Evolutionary conservation across 2,797 vertebrate species (phyloP), one percentile per base, ranked within the genome.

Genomic region (Bradypodion pumilum): DNA sequence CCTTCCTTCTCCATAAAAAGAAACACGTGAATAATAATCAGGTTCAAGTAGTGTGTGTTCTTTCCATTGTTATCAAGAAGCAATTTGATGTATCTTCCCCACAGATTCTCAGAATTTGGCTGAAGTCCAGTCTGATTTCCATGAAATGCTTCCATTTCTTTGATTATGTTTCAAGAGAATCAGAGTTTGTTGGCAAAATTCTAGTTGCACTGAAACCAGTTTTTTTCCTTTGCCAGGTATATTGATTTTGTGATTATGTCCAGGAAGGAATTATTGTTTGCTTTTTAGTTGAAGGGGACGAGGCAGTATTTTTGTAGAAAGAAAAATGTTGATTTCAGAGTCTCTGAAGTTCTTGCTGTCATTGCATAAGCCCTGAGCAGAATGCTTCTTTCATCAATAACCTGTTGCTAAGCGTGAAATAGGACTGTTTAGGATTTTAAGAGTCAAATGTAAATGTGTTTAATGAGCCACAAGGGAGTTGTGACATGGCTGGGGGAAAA

Each of bases 391-490:
- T 93, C 91, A 91, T 92, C 93, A 90, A 81, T 66, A 86, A 85
- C 8, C 91, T 91, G 90, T 89, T 92, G 89, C 94, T 91, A 91
- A 94, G 93, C 91, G 93, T 92, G 94, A 94, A 95, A 93, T 88
- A 91, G 92, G 49, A 92, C 94, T 94, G 92, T 89, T 93, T 94
- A 90, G 91, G 94, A 93, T 95, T 95, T 95, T 94, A 95, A 94
- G 94, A 96, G 95, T 93, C 94, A 96, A 96, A 95, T 96, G 95
- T 94, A 96, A 97, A 96, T 96, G 94, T 93, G 93, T 88, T 93
- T 96, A 96, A 96, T 96, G 96, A 96, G 95, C 90, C 96, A 92
- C 94, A 0, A 88, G 95, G 94, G 96, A 94, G 78, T 73, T 85
- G 90, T 92, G 92, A 91, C 91, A 91, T 85, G 91, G 92, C 91